Evolutionary conservation across 1,140 invertebrate species (phyloP).

Genomic region (Bombus polaris): DNA sequence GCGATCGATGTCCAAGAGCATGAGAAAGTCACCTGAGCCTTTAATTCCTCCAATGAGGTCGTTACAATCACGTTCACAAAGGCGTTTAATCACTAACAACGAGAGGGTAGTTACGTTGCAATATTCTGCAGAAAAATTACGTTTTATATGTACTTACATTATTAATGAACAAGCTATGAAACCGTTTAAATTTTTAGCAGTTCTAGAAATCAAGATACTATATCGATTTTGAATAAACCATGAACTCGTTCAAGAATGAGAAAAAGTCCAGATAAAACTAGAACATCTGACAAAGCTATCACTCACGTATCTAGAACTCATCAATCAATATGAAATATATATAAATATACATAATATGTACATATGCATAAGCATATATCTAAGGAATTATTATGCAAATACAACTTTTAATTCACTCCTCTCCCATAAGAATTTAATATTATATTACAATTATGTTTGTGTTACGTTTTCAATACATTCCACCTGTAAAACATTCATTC

Average conservation of each 20-base stretch:
- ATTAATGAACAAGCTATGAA: background rate
- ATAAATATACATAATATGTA: background rate
- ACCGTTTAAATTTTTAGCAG: background rate
- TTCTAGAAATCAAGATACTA: background rate
- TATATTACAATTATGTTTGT: background rate
- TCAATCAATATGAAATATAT: background rate
- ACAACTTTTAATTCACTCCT: background rate
- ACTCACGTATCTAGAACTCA: background rate
- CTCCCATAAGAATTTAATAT: background rate
- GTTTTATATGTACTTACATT: background rate
- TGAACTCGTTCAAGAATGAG: background rate
- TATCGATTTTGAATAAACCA: constrained; percentile 10
- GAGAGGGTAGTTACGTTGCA: no score
- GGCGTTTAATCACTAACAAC: constrained; percentile 15
- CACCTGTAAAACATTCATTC: background rate
- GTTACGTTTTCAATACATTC: background rate
- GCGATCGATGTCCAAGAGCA: constrained; percentile 31
- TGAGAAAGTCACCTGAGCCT: constrained; percentile 36
- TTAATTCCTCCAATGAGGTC: constrained; percentile 41
- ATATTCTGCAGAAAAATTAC: background rate
- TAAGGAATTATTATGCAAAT: constrained; percentile 6
- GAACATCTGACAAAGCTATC: constrained; percentile 15
- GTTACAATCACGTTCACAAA: constrained; percentile 23
- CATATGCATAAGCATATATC: background rate
- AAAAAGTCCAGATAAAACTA: background rate